Percentiles rank a stretch among this genome's conserved stretches.
These are phyloP conservation scores for Steinernema carpocapsae DNA, from an alignment of 2,888 invertebrate species.

Conservation along the genomic window DNA sequence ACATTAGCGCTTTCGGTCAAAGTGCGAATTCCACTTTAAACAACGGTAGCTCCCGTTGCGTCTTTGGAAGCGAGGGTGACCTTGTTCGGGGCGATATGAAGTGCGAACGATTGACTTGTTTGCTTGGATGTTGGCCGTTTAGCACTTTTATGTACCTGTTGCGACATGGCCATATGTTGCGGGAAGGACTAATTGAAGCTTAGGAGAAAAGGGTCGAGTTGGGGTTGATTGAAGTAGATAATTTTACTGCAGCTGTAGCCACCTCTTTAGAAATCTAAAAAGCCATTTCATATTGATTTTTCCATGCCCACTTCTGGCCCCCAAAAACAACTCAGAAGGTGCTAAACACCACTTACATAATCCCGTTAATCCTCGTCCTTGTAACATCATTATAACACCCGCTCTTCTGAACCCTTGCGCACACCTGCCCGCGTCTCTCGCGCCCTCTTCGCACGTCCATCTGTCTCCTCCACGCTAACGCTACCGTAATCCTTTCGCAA, in stretches of 20 bases:
- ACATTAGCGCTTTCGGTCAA: background rate
- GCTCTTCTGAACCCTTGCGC: background rate
- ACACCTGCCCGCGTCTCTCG: constrained; percentile 6
- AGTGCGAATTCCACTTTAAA: constrained; percentile 13
- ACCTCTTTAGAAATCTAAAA: too few species aligned
- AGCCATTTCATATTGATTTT: too few species aligned
- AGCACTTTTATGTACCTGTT: background rate
- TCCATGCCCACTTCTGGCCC: background rate
- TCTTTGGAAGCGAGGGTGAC: constrained; percentile 16
- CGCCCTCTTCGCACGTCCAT: constrained; percentile 6
- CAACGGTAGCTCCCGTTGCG: background rate
- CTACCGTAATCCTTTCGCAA: constrained; percentile 12
- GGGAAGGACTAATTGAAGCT: background rate
- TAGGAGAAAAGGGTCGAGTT: background rate
- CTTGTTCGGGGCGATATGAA: constrained; percentile 17
- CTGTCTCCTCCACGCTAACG: constrained; percentile 19
- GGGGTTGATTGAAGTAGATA: background rate
- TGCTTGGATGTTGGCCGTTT: constrained; percentile 29
- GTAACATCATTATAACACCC: constrained; percentile 32
- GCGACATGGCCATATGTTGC: background rate
- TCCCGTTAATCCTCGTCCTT: constrained; percentile 22
- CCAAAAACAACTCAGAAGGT: constrained; percentile 17
- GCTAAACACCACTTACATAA: constrained; percentile 32
- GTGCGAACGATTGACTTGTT: constrained; percentile 24
- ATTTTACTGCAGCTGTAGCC: too few species aligned